Conservation (phyloP, 2,888 invertebrate species). For the Drosophila koepferae region DNA sequence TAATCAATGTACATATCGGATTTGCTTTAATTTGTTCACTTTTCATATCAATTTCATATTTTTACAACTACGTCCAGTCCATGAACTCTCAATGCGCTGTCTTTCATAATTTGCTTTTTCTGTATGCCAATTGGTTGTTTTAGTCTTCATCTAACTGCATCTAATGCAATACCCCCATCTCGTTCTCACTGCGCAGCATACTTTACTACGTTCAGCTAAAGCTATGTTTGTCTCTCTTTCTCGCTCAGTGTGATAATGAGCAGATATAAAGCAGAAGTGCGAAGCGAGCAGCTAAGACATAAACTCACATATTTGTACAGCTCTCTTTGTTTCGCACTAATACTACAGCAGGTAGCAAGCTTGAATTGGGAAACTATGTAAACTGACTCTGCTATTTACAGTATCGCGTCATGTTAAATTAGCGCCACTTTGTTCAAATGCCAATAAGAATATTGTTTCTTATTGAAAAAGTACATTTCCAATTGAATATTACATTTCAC, state of each 20-base stretch:
- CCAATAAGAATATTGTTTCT: neutral
- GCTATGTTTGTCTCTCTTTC: neutral
- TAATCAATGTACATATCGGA: too few relatives aligned
- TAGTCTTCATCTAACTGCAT: neutral
- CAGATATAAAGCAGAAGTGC: too few relatives aligned
- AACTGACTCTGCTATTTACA: neutral
- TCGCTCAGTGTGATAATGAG: neutral
- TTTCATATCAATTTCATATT: neutral
- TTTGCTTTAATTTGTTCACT: neutral
- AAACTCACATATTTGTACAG: neutral
- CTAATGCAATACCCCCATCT: neutral
- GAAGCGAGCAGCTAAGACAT: neutral
- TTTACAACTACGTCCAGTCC: too few relatives aligned
- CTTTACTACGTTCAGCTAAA: neutral
- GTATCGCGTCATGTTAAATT: neutral
- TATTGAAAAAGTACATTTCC: neutral
- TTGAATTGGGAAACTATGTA: neutral
- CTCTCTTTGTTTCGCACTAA: neutral
- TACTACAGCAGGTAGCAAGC: neutral
- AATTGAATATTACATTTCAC: neutral
- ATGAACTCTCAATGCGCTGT: too few relatives aligned
- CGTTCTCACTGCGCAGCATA: neutral
- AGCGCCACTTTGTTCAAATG: neutral
- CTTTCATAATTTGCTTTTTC: too few relatives aligned
- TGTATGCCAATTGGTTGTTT: too few relatives aligned